Conservation (phyloP, 1,140 invertebrate genomes). For the Reticulitermes speratus region DNA sequence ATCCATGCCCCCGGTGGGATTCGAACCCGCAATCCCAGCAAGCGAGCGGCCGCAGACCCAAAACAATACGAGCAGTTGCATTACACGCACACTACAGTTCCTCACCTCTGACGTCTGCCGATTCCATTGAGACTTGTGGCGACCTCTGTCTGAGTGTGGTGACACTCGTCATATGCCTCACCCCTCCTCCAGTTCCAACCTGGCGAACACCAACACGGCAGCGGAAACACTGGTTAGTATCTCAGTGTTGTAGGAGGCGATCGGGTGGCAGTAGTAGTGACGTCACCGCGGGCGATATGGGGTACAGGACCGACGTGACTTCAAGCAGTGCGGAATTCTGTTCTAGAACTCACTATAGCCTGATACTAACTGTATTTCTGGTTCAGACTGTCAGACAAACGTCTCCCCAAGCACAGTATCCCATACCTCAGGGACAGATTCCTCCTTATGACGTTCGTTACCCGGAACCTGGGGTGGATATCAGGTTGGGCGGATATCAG, state of each 20-base stretch:
- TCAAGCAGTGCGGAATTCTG: background rate
- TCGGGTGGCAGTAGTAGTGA: background rate
- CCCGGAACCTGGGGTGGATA: background rate
- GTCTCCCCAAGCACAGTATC: background rate
- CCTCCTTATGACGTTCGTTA: background rate
- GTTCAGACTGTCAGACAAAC: background rate
- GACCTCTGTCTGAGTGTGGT: background rate
- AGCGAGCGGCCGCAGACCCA: no score
- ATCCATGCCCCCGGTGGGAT: no score
- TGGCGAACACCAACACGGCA: background rate
- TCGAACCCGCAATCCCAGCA: no score
- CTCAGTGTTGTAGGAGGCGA: background rate
- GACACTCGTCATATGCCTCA: background rate
- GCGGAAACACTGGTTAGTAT: background rate
- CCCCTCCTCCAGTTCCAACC: background rate
- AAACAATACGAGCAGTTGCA: no score
- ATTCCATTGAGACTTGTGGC: background rate
- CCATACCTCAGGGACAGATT: background rate
- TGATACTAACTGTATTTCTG: background rate
- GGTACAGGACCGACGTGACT: background rate
- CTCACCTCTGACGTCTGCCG: background rate
- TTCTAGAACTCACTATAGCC: background rate
- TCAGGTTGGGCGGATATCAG: background rate
- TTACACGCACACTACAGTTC: background rate
- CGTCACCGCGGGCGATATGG: no score